Percentiles rank a stretch among this genome's conserved stretches.
phyloP scores from a whole-genome alignment of 2,797 vertebrate genomes.

The Martes flavigula region DNA sequence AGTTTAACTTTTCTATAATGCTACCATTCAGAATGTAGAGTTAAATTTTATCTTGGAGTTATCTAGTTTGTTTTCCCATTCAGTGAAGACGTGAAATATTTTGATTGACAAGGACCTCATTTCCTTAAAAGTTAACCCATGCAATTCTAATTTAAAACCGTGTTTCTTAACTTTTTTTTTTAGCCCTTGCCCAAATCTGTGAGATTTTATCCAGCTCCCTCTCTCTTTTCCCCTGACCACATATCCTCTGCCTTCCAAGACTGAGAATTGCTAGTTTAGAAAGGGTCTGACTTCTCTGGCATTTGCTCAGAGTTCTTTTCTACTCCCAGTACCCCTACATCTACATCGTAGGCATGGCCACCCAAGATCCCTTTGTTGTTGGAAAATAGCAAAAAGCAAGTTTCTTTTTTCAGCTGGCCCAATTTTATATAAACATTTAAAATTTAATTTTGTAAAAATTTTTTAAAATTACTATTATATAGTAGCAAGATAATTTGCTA shows the following conservation, averaged over 20 bases:
- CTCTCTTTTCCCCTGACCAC: neutral
- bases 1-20: conserved; percentile 7
- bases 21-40: neutral
- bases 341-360: neutral
- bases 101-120: neutral
- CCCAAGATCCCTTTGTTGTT: neutral
- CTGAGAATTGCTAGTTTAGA: neutral
- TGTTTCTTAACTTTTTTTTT: neutral
- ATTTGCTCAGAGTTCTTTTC: neutral
- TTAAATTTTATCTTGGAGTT: neutral
- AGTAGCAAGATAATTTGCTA: neutral
- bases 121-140: neutral
- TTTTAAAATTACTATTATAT: too few species aligned
- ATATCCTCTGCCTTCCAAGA: neutral
- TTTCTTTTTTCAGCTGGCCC: conserved; percentile 5
- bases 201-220: neutral
- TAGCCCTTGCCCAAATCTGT: neutral
- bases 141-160: conserved; percentile 41
- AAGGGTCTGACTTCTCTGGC: neutral
- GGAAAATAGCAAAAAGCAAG: neutral
- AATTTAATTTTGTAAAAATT: conserved; percentile 45
- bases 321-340: neutral
- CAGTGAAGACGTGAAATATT: neutral
- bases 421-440: conserved; percentile 45
- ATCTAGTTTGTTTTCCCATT: neutral